phyloP scores from a whole-genome alignment of 2,888 invertebrate species.

The Orthosia incerta region DNA sequence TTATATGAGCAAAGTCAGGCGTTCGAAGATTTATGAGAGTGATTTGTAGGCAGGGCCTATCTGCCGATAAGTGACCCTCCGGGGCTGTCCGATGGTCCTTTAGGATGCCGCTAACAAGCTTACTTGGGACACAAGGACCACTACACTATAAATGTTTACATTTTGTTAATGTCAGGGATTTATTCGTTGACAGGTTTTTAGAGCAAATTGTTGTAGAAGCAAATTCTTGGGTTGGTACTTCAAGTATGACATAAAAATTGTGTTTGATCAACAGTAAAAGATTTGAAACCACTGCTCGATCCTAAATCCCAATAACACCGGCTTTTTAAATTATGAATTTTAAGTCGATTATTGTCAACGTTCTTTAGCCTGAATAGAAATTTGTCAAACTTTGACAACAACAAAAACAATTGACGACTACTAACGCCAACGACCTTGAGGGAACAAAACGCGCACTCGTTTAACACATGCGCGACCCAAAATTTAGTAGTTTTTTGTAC shows the following conservation, averaged over 20 bases:
- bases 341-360: too few species aligned
- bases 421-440: too few species aligned
- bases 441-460: too few species aligned
- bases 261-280: not conserved
- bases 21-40: slow-evolving; percentile 67
- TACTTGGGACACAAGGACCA: slow-evolving; percentile 41
- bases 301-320: not conserved
- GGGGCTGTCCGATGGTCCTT: slow-evolving; percentile 41
- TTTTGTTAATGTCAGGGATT: slow-evolving; percentile 44
- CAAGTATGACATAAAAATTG: not conserved
- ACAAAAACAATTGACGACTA: too few species aligned
- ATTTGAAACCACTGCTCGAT: not conserved
- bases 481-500: too few species aligned
- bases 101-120: slow-evolving; percentile 53
- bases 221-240: too few species aligned
- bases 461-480: too few species aligned
- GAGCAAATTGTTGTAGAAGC: not conserved
- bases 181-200: slow-evolving; percentile 30
- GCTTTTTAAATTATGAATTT: not conserved
- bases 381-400: not conserved
- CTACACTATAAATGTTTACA: slow-evolving; percentile 48
- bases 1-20: slow-evolving; percentile 70
- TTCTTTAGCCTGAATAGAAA: not conserved
- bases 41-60: slow-evolving; percentile 57
- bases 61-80: slow-evolving; percentile 62